These are phyloP conservation scores for Ormyrus rosae DNA, from an alignment of 2,888 invertebrate species.

Conservation along the genomic window DNA sequence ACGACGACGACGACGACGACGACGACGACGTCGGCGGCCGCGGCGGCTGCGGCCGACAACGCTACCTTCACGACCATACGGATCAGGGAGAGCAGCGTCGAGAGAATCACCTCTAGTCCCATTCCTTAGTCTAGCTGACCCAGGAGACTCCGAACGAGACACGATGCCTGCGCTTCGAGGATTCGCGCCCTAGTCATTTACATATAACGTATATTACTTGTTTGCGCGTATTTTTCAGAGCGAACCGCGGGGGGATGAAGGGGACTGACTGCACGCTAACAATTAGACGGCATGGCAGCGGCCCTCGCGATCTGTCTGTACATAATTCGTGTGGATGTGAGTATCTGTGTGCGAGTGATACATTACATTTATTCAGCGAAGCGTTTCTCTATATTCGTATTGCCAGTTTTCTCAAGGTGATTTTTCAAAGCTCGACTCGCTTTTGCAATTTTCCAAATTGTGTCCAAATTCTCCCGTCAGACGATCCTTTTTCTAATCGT, in stretches of 20 bases:
- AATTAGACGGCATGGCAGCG: background rate
- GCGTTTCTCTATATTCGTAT: background rate
- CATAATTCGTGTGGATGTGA: background rate
- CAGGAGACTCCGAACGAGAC: constrained; percentile 1
- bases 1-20: background rate
- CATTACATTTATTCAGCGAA: constrained; percentile 2
- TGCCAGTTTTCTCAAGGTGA: background rate
- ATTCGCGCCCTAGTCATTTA: constrained; percentile 73
- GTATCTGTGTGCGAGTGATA: background rate
- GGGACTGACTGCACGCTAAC: background rate
- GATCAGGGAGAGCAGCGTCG: constrained; percentile 75
- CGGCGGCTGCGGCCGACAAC: constrained; percentile 40
- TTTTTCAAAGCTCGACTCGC: background rate
- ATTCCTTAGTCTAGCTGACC: constrained; percentile 70
- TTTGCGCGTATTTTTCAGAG: constrained; percentile 38
- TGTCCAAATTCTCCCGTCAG: background rate
- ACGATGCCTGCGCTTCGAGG: constrained; percentile 63
- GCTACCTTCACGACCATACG: constrained; percentile 73
- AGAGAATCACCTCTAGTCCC: constrained; percentile 75
- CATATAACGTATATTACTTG: constrained; percentile 61
- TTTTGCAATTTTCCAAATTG: background rate
- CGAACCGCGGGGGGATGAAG: constrained; percentile 34
- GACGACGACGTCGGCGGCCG: constrained; percentile 15
- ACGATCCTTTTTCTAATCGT: background rate
- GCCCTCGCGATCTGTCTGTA: constrained; percentile 36